A percentile compares a stretch with the other conserved stretches of the same genome.
Evolutionary conservation across 2,797 vertebrate species (phyloP).

Genomic region (Philypnodon macrostomus): DNA sequence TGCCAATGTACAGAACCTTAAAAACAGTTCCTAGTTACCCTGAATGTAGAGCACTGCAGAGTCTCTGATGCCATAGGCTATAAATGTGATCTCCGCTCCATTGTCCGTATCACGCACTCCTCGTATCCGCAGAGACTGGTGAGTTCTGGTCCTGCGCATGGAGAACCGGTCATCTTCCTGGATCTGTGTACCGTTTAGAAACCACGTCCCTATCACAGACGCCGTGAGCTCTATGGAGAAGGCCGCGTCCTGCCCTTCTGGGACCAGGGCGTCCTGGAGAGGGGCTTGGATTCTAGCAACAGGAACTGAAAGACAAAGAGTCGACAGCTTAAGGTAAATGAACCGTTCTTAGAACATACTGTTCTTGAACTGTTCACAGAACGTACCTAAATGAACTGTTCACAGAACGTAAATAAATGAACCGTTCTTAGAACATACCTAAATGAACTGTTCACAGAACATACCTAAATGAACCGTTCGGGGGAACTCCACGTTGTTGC

Average conservation of each 20-base stretch:
- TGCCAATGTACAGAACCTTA: too few relatives aligned
- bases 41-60: slow-evolving; percentile 87
- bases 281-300: slow-evolving; percentile 85
- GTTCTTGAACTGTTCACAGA: too few relatives aligned
- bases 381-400: slow-evolving; percentile 88
- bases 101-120: slow-evolving; percentile 78
- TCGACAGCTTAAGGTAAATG: too few relatives aligned
- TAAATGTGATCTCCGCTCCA: slow-evolving; percentile 85
- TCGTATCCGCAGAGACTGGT: slow-evolving; percentile 84
- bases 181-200: slow-evolving; percentile 82
- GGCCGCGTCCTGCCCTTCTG: slow-evolving; percentile 81
- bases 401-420: too few relatives aligned
- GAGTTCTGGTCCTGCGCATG: slow-evolving; percentile 71
- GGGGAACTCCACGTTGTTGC: slow-evolving; percentile 88
- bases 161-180: slow-evolving; percentile 75
- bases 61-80: slow-evolving; percentile 83
- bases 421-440: too few relatives aligned
- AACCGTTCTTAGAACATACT: too few relatives aligned
- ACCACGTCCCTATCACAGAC: slow-evolving; percentile 85
- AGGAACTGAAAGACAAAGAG: slow-evolving; percentile 85
- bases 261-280: slow-evolving; percentile 83
- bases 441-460: too few relatives aligned
- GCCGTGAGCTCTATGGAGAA: slow-evolving; percentile 91
- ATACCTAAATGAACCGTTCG: slow-evolving; percentile 89
- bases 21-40: slow-evolving; percentile 74